Base-by-base conservation (phyloP, 2,797 vertebrate genomes). In the Paedocypris micromegethes region DNA sequence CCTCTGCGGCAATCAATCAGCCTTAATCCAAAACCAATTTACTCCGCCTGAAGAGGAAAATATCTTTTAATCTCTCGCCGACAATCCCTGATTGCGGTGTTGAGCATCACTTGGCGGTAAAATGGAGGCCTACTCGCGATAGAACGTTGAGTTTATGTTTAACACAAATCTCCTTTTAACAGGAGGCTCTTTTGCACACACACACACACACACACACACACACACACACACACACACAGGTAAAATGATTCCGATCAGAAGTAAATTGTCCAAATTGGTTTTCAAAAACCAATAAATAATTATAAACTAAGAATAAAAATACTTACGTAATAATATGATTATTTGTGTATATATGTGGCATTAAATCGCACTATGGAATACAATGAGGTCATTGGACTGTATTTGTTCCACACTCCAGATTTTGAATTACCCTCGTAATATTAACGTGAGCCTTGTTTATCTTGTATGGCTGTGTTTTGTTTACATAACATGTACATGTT, bases 11-110 rank as follows among this genome's bases (percentile, higher is more conserved):
- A 86, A 89, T 89, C 87, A 89, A 87, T 88, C 86, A 85, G 79
- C 76, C 83, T 86, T 87, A 88, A 88, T 88, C 87, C 84, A 86
- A 88, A 89, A 89, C 86, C 88, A 89, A 89, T 88, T 88, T 88
- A 86, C 86, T 87, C 76, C 70, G 77, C 80, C 84, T 86, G 84
- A 86, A 87, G 84, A 88, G 85, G 84, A 87, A 87, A 88, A 87
- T 88, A 89, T 88, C 86, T 88, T 87, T 86, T 87, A 88, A 88
- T 89, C 88, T 88, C 85, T 86, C 47, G 74, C 84, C 72, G 86
- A 83, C 86, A 87, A 84, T 87, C 82, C 79, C 80, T 84, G 82
- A 88, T 87, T 86, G 87, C 81, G 49, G 72, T 74, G 79, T 78
- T 66, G 75, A 80, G 79, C 82, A 80, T 81, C 78, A 73, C 82